Conservation (phyloP, 2,797 vertebrate species). For the Sylvia borin region DNA sequence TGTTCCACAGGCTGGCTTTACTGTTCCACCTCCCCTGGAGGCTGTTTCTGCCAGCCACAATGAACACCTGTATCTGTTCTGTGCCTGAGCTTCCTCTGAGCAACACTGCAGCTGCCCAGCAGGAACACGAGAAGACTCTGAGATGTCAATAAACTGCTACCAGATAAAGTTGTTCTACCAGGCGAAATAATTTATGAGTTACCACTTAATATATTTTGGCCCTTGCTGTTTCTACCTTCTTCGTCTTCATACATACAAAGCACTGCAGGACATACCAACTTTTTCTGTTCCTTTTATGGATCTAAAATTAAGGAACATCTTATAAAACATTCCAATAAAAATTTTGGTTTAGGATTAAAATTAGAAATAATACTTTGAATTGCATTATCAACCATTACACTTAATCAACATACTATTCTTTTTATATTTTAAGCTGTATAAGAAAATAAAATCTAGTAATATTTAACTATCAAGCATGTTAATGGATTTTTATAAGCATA, state of each 20-base stretch:
- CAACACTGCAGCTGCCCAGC: neutral
- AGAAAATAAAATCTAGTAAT: neutral
- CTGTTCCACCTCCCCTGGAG: neutral
- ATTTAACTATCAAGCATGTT: neutral
- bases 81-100: neutral
- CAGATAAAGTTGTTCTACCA: neutral
- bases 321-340: neutral
- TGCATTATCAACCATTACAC: neutral
- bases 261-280: neutral
- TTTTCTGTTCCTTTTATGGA: neutral
- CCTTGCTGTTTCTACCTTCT: neutral
- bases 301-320: neutral
- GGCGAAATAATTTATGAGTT: neutral
- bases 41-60: neutral
- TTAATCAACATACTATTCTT: neutral
- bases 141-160: neutral
- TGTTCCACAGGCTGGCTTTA: neutral
- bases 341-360: neutral
- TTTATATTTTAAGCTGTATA: neutral
- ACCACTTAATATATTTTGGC: neutral
- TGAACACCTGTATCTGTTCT: neutral
- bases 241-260: neutral
- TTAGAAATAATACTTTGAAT: neutral
- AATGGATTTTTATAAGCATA: slow-evolving; percentile 18
- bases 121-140: accelerated